phyloP scores from a whole-genome alignment of 2,888 invertebrate species.

The Pandemis cinnamomeana region DNA sequence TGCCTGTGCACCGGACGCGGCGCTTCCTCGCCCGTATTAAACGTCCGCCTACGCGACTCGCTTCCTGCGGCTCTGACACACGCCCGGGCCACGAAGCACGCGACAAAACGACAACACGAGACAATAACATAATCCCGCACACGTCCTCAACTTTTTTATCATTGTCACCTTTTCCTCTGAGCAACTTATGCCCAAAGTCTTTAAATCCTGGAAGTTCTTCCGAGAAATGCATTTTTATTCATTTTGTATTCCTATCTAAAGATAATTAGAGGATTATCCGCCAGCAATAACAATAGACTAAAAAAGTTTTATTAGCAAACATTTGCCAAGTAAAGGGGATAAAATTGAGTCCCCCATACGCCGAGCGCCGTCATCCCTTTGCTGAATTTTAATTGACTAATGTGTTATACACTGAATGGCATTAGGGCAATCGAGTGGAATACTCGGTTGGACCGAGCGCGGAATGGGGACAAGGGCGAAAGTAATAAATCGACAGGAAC shows the following conservation, averaged over 20 bases:
- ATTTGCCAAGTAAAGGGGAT: conserved; percentile 27
- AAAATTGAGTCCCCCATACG: conserved; percentile 35
- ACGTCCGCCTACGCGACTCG: conserved; percentile 57
- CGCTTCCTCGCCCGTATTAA: conserved; percentile 58
- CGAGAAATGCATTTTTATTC: conserved; percentile 2
- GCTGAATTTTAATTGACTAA: conserved; percentile 42
- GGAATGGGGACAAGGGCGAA: conserved; percentile 26
- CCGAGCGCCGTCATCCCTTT: conserved; percentile 36
- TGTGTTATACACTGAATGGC: conserved; percentile 39
- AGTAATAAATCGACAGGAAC: conserved; percentile 23
- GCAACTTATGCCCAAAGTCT: background rate
- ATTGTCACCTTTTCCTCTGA: background rate
- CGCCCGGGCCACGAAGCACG: conserved; percentile 36
- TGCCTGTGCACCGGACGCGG: conserved; percentile 52
- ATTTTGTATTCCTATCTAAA: background rate
- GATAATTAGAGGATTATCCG: conserved; percentile 14
- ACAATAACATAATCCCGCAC: background rate
- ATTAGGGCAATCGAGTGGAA: conserved; percentile 41
- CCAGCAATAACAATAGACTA: conserved; percentile 25
- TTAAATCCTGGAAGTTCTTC: background rate
- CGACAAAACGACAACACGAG: background rate
- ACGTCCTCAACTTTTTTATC: background rate
- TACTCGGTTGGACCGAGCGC: conserved; percentile 25
- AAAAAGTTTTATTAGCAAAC: conserved; percentile 32
- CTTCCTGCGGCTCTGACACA: conserved; percentile 50